These are phyloP conservation scores for Lamproptera curius DNA, from an alignment of 2,888 invertebrate genomes.

Conservation along the genomic window DNA sequence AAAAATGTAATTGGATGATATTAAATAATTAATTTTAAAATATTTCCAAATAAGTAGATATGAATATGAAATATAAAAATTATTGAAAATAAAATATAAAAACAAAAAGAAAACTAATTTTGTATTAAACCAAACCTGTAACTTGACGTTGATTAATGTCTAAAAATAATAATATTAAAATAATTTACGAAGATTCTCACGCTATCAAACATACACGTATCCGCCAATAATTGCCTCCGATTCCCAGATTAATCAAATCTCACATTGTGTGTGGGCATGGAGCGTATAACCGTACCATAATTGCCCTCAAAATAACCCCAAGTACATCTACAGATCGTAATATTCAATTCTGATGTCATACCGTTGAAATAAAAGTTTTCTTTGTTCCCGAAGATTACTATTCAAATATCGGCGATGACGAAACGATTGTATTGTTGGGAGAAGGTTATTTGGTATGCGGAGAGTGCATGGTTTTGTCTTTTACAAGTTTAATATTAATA, in stretches of 20 bases:
- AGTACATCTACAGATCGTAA: constrained; percentile 1
- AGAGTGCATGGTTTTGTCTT: constrained; percentile 8
- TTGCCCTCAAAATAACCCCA: background rate
- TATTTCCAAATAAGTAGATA: too few relatives aligned
- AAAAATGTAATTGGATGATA: too few relatives aligned
- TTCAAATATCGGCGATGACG: constrained; percentile 15
- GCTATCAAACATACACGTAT: too few relatives aligned
- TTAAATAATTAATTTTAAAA: too few relatives aligned
- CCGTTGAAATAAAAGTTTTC: constrained; percentile 2
- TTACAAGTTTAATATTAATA: too few relatives aligned
- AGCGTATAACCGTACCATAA: constrained; percentile 14
- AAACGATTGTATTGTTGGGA: constrained; percentile 8
- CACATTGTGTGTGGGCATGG: constrained; percentile 15
- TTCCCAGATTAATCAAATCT: constrained; percentile 17
- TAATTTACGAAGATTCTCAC: too few relatives aligned
- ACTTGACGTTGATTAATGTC: too few relatives aligned
- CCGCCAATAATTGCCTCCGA: constrained; percentile 14
- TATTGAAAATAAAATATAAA: too few relatives aligned
- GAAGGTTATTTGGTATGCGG: constrained; percentile 9
- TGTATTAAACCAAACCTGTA: too few relatives aligned
- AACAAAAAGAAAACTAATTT: too few relatives aligned
- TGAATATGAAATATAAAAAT: too few relatives aligned
- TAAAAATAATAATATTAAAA: too few relatives aligned
- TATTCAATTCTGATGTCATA: constrained; percentile 5
- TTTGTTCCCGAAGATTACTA: constrained; percentile 8